Percentiles rank a stretch among this genome's conserved stretches.
These are phyloP conservation scores for Clunio marinus DNA, from an alignment of 2,888 invertebrate genomes.

Conservation along the genomic window DNA sequence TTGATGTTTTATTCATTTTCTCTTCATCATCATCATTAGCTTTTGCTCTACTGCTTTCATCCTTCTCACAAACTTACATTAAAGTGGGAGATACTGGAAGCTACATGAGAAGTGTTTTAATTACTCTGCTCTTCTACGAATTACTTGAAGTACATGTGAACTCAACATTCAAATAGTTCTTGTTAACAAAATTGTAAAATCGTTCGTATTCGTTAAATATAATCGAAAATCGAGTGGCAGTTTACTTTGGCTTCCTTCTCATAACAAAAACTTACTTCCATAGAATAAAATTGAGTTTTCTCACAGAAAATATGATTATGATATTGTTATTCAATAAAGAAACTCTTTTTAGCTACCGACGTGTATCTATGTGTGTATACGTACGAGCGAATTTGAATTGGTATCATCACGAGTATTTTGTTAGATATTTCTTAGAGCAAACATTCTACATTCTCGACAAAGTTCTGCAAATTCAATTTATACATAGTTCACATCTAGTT, in stretches of 20 bases:
- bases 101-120: too few relatives aligned
- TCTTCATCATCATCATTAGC: not conserved
- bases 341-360: not conserved
- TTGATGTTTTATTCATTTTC: not conserved
- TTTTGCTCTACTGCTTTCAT: not conserved
- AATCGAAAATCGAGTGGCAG: too few relatives aligned
- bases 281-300: slow-evolving; percentile 20
- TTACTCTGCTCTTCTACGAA: too few relatives aligned
- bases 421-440: not conserved
- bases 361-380: not conserved
- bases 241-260: too few relatives aligned
- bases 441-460: not conserved
- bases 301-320: slow-evolving; percentile 3
- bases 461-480: slow-evolving; percentile 6
- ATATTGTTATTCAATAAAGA: slow-evolving; percentile 30
- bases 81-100: too few relatives aligned
- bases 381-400: not conserved
- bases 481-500: not conserved
- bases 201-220: too few relatives aligned
- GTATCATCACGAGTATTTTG: not conserved
- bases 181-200: too few relatives aligned
- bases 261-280: not conserved
- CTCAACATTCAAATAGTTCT: too few relatives aligned
- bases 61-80: too few relatives aligned
- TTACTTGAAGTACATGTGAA: too few relatives aligned